A percentile compares a stretch with the other conserved stretches of the same genome.
Conservation (phyloP, 64 coral and sea anemone species). For the Hydrozoanthus tunicans region DNA sequence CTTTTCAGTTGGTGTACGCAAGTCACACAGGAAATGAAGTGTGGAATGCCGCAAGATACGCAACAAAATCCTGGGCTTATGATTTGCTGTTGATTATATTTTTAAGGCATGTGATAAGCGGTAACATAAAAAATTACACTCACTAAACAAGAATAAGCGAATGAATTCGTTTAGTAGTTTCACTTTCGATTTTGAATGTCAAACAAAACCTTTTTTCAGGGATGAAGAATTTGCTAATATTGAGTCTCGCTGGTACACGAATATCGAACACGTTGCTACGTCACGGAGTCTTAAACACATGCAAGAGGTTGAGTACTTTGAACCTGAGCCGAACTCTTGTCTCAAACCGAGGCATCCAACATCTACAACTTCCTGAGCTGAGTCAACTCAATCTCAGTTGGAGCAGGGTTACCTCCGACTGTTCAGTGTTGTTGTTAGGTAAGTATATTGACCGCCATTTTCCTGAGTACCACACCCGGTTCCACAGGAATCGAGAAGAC, state of each 20-base stretch:
- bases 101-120: too few species aligned
- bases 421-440: slow-evolving; percentile 75
- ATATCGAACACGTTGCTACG: slow-evolving; percentile 74
- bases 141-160: too few species aligned
- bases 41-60: too few species aligned
- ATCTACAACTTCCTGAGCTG: slow-evolving; percentile 57
- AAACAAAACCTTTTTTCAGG: not conserved
- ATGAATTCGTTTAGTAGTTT: not conserved
- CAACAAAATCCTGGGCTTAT: too few species aligned
- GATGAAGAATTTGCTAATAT: slow-evolving; percentile 73
- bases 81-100: too few species aligned
- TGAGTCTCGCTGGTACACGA: slow-evolving; percentile 78
- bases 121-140: too few species aligned
- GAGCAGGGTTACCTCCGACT: slow-evolving; percentile 84
- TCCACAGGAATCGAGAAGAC: too few species aligned
- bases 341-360: slow-evolving; percentile 69
- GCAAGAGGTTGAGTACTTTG: slow-evolving; percentile 65
- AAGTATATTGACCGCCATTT: not conserved
- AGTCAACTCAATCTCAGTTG: slow-evolving; percentile 84
- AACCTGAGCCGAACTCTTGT: slow-evolving; percentile 81
- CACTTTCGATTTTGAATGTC: not conserved
- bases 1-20: too few species aligned
- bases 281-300: slow-evolving; percentile 60
- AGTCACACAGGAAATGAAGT: too few species aligned
- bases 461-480: too few species aligned